phyloP scores from a whole-genome alignment of 2,888 invertebrate species.

The Charanyca ferruginea region DNA sequence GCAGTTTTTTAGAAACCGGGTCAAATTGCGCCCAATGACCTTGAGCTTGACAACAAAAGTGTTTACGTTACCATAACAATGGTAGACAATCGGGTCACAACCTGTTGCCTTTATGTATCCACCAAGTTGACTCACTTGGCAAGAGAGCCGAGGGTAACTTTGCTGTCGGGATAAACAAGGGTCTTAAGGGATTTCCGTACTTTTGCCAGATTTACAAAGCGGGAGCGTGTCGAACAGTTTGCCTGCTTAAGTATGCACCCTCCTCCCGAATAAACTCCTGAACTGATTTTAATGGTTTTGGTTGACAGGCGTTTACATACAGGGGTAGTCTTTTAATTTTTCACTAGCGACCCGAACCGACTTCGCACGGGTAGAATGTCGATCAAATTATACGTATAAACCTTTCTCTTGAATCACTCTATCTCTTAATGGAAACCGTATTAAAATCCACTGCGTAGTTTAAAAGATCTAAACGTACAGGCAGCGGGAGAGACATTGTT shows the following conservation, averaged over 20 bases:
- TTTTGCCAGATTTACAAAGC: slow-evolving; percentile 20
- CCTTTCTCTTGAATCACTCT: too few species aligned
- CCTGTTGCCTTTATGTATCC: slow-evolving; percentile 48
- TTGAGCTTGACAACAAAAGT: slow-evolving; percentile 11
- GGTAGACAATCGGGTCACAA: slow-evolving; percentile 34
- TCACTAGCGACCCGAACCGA: too few species aligned
- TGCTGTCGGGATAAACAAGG: slow-evolving; percentile 17
- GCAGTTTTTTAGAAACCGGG: too few species aligned
- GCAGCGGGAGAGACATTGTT: too few species aligned
- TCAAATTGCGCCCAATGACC: too few species aligned
- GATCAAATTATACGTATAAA: too few species aligned
- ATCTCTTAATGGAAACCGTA: too few species aligned
- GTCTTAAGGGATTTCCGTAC: slow-evolving; percentile 39
- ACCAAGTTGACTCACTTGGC: slow-evolving; percentile 25
- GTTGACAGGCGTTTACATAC: not conserved
- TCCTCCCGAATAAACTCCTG: slow-evolving; percentile 7
- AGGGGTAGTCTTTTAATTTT: not conserved
- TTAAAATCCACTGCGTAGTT: too few species aligned
- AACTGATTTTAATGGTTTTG: not conserved
- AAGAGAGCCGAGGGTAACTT: slow-evolving; percentile 22
- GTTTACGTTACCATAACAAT: slow-evolving; percentile 36
- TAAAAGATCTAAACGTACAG: too few species aligned
- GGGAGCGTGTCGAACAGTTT: not conserved
- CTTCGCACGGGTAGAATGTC: too few species aligned
- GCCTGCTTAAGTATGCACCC: slow-evolving; percentile 40